Evolutionary conservation across 2,797 vertebrate genomes (phyloP), one percentile per base, ranked within the genome.

Genomic region (Pipistrellus nathusii): DNA sequence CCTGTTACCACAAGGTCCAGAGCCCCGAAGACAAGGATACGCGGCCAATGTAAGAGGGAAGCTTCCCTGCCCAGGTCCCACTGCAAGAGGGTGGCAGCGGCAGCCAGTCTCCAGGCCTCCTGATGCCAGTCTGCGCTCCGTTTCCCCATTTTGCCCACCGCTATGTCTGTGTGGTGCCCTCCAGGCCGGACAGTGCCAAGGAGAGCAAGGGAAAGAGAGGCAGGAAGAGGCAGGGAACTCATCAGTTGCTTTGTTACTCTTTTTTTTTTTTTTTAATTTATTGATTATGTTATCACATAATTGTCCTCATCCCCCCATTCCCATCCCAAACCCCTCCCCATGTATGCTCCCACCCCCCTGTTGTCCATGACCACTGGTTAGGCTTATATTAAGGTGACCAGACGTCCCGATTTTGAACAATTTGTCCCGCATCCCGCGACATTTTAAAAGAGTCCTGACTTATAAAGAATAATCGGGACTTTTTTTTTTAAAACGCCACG

Each of bases 191-290:
- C 3, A 2, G n/a, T 30, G 84, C 62, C 69, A 84, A 68, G 55
- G 75, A 94, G 73, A 25, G 66, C 6, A 27, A 30, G 73, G 44
- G 69, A 38, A 66, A 76, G 85, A 83, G 46, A 72, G 72, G 44
- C 83, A 84, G 48, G 76, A 93, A 88, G 78, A 94, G 71, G 75
- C 89, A 51, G 72, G 92, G 72, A 64, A 94, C 86, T 81, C 76
- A 30, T 69, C 68, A 59, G 9, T 73, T 8, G 9, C 85, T 92
- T 81, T 95, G 93, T 96, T 91, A 78, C 82, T 92, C 10, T 44
- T 44, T 44, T 44, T 44, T 44, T 35, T 35, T 35, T 35, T 35
- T 35, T 35, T 35, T 44, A 10, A 9, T 44, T 44, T 44, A 44
- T 10, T 44, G 44, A 10, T 44, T 44, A 44, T 44, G 44, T 8